These are phyloP conservation scores for Myiotriccus ornatus DNA, from an alignment of 2,797 vertebrate species.

Conservation along the genomic window DNA sequence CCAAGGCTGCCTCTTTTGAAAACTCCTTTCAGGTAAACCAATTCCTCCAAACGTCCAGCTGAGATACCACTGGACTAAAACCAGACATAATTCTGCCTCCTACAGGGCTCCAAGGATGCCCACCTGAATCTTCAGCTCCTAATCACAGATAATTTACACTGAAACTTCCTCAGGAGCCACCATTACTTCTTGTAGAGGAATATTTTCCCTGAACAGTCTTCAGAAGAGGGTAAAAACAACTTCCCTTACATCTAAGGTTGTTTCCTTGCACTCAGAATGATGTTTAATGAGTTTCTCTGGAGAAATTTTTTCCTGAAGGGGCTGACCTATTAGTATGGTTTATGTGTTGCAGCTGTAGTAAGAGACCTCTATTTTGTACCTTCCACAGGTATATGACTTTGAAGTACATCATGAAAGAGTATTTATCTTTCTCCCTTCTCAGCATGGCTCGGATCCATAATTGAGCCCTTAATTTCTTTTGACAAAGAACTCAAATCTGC, in stretches of 20 bases:
- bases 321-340: neutral
- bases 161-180: neutral
- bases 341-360: neutral
- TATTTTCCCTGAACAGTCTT: neutral
- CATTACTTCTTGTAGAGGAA: rapidly evolving
- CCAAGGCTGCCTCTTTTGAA: neutral
- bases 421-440: slow-evolving; percentile 13
- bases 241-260: neutral
- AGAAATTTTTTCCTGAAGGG: neutral
- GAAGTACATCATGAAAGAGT: neutral
- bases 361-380: neutral
- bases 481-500: slow-evolving; percentile 34
- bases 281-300: neutral
- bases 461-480: slow-evolving; percentile 47
- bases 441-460: neutral
- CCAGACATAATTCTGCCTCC: neutral
- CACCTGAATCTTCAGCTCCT: neutral
- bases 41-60: neutral
- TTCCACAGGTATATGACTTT: neutral
- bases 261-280: neutral
- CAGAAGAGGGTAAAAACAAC: neutral
- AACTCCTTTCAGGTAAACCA: neutral
- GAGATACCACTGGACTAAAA: neutral
- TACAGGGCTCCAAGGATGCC: neutral
- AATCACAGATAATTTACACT: neutral